Conservation (phyloP, 2,113 vertebrate genomes). For the Mobula hypostoma region DNA sequence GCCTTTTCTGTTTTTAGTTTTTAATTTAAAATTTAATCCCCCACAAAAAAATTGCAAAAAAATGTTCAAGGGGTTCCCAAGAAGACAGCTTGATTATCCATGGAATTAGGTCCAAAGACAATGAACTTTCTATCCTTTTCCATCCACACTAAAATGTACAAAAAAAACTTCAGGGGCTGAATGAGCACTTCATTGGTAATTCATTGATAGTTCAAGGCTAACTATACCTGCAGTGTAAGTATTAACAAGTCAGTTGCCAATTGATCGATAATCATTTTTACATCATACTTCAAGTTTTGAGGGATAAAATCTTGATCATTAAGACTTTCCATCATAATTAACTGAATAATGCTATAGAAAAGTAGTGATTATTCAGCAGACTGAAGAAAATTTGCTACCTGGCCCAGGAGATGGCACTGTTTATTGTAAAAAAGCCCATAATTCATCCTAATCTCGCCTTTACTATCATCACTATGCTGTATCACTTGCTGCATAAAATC, state of each 20-base stretch:
- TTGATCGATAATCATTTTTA: neutral
- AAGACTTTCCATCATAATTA: neutral
- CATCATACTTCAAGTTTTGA: neutral
- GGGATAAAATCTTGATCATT: neutral
- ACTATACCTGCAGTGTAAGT: neutral
- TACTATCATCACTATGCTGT: neutral
- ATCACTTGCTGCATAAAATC: neutral
- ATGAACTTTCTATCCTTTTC: neutral
- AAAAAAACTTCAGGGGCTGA: neutral
- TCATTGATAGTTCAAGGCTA: neutral
- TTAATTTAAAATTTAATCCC: too few species aligned
- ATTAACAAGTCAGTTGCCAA: neutral
- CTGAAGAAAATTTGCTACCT: neutral
- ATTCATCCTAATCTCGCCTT: neutral
- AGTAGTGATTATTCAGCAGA: neutral
- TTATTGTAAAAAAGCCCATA: constrained; percentile 43
- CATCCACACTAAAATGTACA: neutral
- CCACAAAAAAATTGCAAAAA: neutral
- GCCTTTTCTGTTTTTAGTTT: too few species aligned
- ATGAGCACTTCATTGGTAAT: neutral
- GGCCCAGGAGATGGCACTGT: constrained; percentile 53
- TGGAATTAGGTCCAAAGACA: neutral
- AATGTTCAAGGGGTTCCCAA: neutral
- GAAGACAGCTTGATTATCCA: neutral
- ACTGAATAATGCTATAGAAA: neutral